phyloP scores from a whole-genome alignment of 2,797 vertebrate genomes.

The Karalla daura region DNA sequence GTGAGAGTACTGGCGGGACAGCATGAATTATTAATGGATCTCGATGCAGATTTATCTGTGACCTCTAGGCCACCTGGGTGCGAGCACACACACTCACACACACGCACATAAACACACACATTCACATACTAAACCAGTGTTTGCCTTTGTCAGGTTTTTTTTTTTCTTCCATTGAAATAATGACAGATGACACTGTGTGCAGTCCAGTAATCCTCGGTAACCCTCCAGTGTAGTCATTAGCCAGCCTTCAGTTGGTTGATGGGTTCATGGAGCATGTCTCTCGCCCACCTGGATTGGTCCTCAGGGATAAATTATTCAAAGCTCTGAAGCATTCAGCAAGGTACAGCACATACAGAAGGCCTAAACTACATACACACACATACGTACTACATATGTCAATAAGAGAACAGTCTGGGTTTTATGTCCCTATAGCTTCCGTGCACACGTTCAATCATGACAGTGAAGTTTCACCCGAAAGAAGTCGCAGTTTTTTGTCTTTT shows the following conservation, averaged over 20 bases:
- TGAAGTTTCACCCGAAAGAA: conserved; percentile 31
- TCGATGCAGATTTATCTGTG: conserved; percentile 76
- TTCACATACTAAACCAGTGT: conserved; percentile 45
- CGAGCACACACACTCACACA: conserved; percentile 56
- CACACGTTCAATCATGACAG: conserved; percentile 34
- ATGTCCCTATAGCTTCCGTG: conserved; percentile 31
- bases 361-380: conserved; percentile 73
- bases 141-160: conserved; percentile 45
- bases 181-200: conserved; percentile 34
- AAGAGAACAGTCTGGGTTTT: conserved; percentile 52
- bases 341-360: conserved; percentile 64
- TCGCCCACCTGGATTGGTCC: conserved; percentile 52
- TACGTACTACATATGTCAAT: conserved; percentile 53
- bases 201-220: conserved; percentile 43
- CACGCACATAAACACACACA: conserved; percentile 38
- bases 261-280: conserved; percentile 36
- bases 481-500: conserved; percentile 31
- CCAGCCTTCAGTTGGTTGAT: conserved; percentile 32
- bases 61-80: conserved; percentile 78
- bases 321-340: conserved; percentile 67
- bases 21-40: conserved; percentile 82
- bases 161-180: conserved; percentile 32
- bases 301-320: conserved; percentile 59
- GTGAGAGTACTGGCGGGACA: conserved; percentile 71
- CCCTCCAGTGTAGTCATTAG: conserved; percentile 39